phyloP scores from a whole-genome alignment of 2,797 vertebrate species.

The Chelon auratus region DNA sequence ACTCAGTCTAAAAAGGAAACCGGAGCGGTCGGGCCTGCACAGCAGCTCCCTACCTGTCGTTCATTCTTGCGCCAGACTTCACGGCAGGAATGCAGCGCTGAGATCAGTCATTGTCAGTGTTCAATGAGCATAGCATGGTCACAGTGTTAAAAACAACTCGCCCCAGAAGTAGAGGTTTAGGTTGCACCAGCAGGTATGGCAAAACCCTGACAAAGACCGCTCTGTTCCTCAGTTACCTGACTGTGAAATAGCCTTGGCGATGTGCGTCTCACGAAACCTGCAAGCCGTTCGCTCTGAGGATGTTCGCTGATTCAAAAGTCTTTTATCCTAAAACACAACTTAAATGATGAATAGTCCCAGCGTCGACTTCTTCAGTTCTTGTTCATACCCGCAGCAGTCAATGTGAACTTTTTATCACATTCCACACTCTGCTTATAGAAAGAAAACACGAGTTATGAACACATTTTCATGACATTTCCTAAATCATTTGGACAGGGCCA shows the following conservation, averaged over 20 bases:
- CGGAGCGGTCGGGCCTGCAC: constrained; percentile 31
- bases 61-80: constrained; percentile 76
- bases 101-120: constrained; percentile 83
- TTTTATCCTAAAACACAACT: not conserved
- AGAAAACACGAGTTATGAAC: constrained; percentile 31
- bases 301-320: constrained; percentile 23
- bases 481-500: constrained; percentile 11
- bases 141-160: constrained; percentile 79
- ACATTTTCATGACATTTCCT: constrained; percentile 20
- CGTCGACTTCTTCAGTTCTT: not conserved
- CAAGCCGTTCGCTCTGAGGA: constrained; percentile 3
- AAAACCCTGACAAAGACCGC: constrained; percentile 61
- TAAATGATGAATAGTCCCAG: not conserved
- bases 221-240: constrained; percentile 66
- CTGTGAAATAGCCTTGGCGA: constrained; percentile 68
- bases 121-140: constrained; percentile 76
- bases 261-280: constrained; percentile 36
- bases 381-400: constrained; percentile 11
- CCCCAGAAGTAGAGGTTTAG: constrained; percentile 77
- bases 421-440: constrained; percentile 20
- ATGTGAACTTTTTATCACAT: constrained; percentile 14
- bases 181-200: constrained; percentile 77
- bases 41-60: constrained; percentile 72
- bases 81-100: constrained; percentile 79
- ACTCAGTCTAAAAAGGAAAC: constrained; percentile 45